Percentiles rank a stretch among this genome's conserved stretches.
Evolutionary conservation across 2,113 vertebrate species (phyloP).

Genomic region (Rattus rattus): DNA sequence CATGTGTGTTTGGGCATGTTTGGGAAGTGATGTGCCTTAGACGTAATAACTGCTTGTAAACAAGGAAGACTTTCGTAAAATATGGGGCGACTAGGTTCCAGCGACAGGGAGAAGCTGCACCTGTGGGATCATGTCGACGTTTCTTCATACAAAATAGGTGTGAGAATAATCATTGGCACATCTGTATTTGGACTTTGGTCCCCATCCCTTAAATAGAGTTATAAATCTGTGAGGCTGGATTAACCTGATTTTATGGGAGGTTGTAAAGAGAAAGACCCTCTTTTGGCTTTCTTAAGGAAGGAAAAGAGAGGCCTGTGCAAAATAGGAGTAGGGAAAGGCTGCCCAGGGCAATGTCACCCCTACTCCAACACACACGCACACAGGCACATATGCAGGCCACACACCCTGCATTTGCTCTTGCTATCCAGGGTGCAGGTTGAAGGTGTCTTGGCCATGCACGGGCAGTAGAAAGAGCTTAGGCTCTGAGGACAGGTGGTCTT

Average conservation of each 20-base stretch:
- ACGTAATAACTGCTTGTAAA: not conserved
- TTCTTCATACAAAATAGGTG: slow-evolving; percentile 11
- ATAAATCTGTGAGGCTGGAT: slow-evolving; percentile 59
- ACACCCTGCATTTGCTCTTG: not conserved
- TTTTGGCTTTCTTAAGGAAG: slow-evolving; percentile 14
- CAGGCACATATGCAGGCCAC: not conserved
- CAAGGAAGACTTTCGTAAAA: not conserved
- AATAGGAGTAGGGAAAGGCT: not conserved
- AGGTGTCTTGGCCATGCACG: not conserved
- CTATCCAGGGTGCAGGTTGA: not conserved
- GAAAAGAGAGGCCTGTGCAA: slow-evolving; percentile 36
- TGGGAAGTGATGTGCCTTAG: not conserved
- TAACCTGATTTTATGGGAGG: slow-evolving; percentile 57
- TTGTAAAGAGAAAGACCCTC: slow-evolving; percentile 56
- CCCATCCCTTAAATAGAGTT: slow-evolving; percentile 49
- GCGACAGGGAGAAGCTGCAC: not conserved
- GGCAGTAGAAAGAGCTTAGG: not conserved
- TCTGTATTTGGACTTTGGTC: slow-evolving; percentile 68
- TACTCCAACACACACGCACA: not conserved
- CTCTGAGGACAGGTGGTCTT: not conserved
- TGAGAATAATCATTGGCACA: slow-evolving; percentile 53
- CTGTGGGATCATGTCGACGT: not conserved
- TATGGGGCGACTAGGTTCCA: not conserved
- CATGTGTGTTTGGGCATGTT: fast-evolving
- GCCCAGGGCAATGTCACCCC: not conserved